phyloP scores from a whole-genome alignment of 2,797 vertebrate species.

The Gouania willdenowi region DNA sequence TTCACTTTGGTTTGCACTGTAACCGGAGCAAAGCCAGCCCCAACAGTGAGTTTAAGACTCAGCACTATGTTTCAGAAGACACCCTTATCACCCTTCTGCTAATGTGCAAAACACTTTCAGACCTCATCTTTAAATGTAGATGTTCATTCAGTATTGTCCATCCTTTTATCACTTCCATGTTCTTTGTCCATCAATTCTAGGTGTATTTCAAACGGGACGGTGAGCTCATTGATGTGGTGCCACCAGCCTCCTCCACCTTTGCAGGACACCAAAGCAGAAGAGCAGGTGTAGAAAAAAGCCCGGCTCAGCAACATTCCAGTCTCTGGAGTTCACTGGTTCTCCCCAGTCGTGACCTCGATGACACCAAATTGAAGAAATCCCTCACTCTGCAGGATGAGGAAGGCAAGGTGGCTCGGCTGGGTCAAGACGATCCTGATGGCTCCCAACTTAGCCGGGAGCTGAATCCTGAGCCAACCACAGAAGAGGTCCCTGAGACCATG shows the following conservation, averaged over 20 bases:
- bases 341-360: slow-evolving; percentile 81
- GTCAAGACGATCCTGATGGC: slow-evolving; percentile 51
- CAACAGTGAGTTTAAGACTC: slow-evolving; percentile 85
- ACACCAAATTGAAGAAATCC: slow-evolving; percentile 84
- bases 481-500: slow-evolving; percentile 85
- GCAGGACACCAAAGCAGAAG: slow-evolving; percentile 5
- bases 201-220: slow-evolving; percentile 94
- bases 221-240: slow-evolving; percentile 83
- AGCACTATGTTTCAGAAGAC: too few species aligned
- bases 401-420: slow-evolving; percentile 45
- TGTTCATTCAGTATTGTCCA: too few species aligned
- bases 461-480: slow-evolving; percentile 62
- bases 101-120: too few species aligned
- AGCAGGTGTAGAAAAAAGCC: slow-evolving; percentile 12
- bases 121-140: too few species aligned
- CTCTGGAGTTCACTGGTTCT: slow-evolving; percentile 66
- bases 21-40: slow-evolving; percentile 87
- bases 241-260: slow-evolving; percentile 47
- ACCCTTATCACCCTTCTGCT: too few species aligned
- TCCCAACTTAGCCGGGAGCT: not conserved
- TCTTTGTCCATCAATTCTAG: slow-evolving; percentile 50
- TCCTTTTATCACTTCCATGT: too few species aligned
- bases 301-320: slow-evolving; percentile 41
- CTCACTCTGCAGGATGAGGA: slow-evolving; percentile 72
- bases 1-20: slow-evolving; percentile 92